Conservation (phyloP, 1,140 invertebrate species). For the Pygmarrhopalites habei region DNA sequence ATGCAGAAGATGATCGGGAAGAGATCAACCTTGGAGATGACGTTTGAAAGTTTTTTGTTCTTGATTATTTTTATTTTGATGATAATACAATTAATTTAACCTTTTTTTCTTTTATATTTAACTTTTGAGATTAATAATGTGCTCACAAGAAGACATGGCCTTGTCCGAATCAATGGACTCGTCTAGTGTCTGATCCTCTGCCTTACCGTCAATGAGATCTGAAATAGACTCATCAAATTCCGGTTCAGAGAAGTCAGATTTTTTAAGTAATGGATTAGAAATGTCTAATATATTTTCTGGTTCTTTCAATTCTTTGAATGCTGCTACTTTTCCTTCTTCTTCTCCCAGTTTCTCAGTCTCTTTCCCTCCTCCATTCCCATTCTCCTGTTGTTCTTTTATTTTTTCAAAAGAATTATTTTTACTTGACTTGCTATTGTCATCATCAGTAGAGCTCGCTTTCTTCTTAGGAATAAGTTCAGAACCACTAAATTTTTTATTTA, state of each 20-base stretch:
- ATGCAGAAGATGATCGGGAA: too few relatives aligned
- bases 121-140: slow-evolving; percentile 1
- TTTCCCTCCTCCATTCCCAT: too few relatives aligned
- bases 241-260: not conserved
- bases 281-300: not conserved
- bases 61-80: too few relatives aligned
- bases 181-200: not conserved
- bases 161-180: slow-evolving; percentile 3
- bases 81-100: too few relatives aligned
- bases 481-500: slow-evolving; percentile 6
- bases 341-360: too few relatives aligned
- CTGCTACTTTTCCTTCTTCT: too few relatives aligned
- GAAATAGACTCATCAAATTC: slow-evolving; percentile 12
- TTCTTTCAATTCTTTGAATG: not conserved
- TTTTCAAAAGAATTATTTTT: not conserved
- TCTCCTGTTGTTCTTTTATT: not conserved
- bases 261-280: not conserved
- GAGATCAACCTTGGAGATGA: too few relatives aligned
- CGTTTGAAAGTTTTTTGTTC: too few relatives aligned
- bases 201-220: not conserved
- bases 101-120: too few relatives aligned
- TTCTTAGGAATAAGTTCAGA: not conserved
- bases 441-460: too few relatives aligned
- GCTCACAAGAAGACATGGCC: slow-evolving; percentile 1
- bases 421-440: not conserved